phyloP scores from a whole-genome alignment of 2,113 vertebrate genomes.

The Emydocephalus ijimae region DNA sequence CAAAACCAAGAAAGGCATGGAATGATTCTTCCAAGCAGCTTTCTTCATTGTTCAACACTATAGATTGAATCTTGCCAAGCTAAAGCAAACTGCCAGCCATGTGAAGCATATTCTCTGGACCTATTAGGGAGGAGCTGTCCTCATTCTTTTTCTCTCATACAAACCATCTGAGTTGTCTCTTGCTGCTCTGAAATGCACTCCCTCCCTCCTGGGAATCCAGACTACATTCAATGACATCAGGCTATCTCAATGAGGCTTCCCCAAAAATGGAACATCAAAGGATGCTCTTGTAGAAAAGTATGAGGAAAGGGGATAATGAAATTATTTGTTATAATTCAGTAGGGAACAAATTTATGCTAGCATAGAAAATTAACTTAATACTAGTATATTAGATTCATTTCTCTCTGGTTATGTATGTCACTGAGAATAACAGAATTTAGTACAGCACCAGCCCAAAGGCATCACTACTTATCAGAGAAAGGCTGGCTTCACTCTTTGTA shows the following conservation, averaged over 20 bases:
- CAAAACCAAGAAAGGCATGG: neutral
- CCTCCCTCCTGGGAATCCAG: neutral
- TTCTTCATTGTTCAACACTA: neutral
- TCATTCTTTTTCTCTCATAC: neutral
- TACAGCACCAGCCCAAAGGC: neutral
- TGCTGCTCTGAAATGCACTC: neutral
- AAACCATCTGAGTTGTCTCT: neutral
- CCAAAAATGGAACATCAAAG: neutral
- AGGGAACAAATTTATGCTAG: neutral
- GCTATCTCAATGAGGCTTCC: neutral
- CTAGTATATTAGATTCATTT: neutral
- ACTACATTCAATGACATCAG: neutral
- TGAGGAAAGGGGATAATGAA: neutral
- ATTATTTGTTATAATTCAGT: neutral
- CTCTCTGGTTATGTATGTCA: neutral
- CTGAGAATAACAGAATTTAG: conserved; percentile 1
- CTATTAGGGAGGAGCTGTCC: neutral
- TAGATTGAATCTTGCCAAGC: neutral
- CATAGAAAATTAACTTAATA: neutral
- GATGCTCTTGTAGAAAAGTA: neutral
- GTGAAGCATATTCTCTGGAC: neutral
- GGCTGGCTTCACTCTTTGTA: neutral
- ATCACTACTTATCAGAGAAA: conserved; percentile 36
- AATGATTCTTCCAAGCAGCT: neutral
- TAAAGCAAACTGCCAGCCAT: neutral